A percentile compares a stretch with the other conserved stretches of the same genome.
These are phyloP conservation scores for Selene dorsalis DNA, from an alignment of 2,797 vertebrate genomes.

Conservation along the genomic window DNA sequence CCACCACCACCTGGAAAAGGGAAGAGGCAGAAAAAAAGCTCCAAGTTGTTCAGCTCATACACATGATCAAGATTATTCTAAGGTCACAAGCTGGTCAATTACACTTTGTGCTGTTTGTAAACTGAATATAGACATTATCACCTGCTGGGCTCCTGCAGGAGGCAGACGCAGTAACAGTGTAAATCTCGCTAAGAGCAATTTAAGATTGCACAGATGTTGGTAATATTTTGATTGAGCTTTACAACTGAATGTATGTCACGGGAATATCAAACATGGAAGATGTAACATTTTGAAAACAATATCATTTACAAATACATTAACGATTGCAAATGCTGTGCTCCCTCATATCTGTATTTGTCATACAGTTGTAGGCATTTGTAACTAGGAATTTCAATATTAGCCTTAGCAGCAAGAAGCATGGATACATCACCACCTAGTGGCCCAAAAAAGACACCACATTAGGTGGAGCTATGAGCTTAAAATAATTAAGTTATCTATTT, in stretches of 20 bases:
- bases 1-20: too few relatives aligned
- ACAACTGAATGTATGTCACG: background rate
- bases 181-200: background rate
- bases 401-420: background rate
- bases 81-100: too few relatives aligned
- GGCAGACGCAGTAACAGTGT: too few relatives aligned
- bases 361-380: background rate
- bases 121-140: too few relatives aligned
- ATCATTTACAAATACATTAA: background rate
- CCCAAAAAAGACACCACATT: slow-evolving; percentile 2
- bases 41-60: too few relatives aligned
- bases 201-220: background rate
- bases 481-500: background rate
- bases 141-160: too few relatives aligned
- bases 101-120: too few relatives aligned
- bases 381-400: background rate
- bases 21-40: too few relatives aligned
- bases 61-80: too few relatives aligned
- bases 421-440: slow-evolving; percentile 60
- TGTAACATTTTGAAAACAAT: background rate
- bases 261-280: background rate
- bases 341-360: background rate
- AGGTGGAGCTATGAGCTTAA: background rate
- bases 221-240: background rate
- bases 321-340: background rate